Conservation (phyloP, 2,888 invertebrate genomes). For the Apeira syringaria region DNA sequence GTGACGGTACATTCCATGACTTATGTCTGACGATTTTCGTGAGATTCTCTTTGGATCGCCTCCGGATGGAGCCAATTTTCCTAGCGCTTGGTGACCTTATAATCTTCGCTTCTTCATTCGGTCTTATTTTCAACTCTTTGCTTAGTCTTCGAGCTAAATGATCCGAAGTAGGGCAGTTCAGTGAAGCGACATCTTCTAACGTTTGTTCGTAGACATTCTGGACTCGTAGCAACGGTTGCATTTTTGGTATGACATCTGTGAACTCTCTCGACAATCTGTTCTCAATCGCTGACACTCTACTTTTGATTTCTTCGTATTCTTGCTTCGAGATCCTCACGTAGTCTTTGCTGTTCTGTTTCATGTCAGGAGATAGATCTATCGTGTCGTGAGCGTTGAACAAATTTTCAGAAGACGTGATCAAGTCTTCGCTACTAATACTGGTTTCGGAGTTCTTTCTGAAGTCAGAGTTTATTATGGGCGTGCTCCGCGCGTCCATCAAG, state of each 20-base stretch:
- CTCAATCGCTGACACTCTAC: constrained; percentile 89
- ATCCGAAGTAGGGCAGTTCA: constrained; percentile 86
- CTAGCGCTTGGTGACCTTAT: constrained; percentile 92
- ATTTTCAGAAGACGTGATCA: constrained; percentile 70
- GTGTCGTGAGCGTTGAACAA: constrained; percentile 74
- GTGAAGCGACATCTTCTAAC: constrained; percentile 86
- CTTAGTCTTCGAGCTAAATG: constrained; percentile 88
- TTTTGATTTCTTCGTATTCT: constrained; percentile 91
- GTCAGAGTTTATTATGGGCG: constrained; percentile 64
- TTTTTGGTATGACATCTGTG: constrained; percentile 71
- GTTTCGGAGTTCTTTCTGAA: constrained; percentile 69
- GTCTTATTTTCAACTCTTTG: constrained; percentile 89
- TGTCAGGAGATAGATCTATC: constrained; percentile 68
- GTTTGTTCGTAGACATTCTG: constrained; percentile 90
- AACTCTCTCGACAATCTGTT: constrained; percentile 88
- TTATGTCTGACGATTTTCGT: constrained; percentile 84
- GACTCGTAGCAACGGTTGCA: constrained; percentile 85
- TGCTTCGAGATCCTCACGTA: constrained; percentile 89
- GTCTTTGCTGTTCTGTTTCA: constrained; percentile 76
- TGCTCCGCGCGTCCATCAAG: constrained; percentile 69
- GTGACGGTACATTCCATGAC: constrained; percentile 85
- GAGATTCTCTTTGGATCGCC: constrained; percentile 87
- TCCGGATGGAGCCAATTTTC: constrained; percentile 89
- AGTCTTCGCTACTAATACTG: constrained; percentile 70
- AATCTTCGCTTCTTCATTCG: constrained; percentile 87